Conservation (phyloP, 2,113 vertebrate species). For the Cyphomyrus plagiostoma region DNA sequence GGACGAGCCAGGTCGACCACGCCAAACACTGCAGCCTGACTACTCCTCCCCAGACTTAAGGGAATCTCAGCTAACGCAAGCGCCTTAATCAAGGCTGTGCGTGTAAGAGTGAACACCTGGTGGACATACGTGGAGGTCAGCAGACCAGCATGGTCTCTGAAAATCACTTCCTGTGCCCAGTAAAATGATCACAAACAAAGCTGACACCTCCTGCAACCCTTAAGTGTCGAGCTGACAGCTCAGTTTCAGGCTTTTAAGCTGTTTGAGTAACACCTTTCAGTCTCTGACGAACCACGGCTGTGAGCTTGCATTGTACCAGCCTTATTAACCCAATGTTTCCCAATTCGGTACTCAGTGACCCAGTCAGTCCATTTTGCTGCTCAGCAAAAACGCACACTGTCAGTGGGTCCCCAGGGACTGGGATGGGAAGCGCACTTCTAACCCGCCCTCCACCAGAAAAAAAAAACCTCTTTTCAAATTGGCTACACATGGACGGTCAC, state of each 20-base stretch:
- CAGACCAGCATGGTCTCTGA: background rate
- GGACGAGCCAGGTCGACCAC: background rate
- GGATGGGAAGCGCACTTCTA: background rate
- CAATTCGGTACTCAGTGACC: background rate
- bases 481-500: background rate
- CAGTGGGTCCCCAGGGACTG: background rate
- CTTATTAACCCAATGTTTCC: background rate
- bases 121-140: background rate
- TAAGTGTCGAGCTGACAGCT: background rate
- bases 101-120: background rate
- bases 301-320: background rate
- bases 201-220: background rate
- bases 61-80: background rate
- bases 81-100: background rate
- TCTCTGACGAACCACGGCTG: background rate
- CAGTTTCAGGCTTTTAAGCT: background rate
- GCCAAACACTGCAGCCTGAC: background rate
- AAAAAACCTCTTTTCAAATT: background rate
- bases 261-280: background rate
- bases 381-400: background rate
- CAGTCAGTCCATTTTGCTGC: background rate
- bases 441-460: background rate
- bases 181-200: background rate
- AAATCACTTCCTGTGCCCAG: background rate
- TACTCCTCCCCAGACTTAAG: background rate